These are phyloP conservation scores for Scaptomyza tumidula DNA, from an alignment of 2,888 invertebrate genomes.

Conservation along the genomic window DNA sequence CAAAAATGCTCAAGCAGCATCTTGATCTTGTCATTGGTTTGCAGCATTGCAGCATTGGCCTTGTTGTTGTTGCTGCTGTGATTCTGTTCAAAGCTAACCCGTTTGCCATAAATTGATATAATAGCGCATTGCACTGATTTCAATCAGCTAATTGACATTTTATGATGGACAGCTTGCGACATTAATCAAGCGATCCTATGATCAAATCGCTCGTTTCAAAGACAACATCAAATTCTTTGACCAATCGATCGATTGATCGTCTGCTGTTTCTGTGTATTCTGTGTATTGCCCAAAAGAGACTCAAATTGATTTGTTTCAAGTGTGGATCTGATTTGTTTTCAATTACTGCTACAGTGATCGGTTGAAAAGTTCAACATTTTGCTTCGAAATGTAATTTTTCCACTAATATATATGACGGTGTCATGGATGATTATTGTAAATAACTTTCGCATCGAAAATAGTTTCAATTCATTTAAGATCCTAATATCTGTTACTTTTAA, in stretches of 20 bases:
- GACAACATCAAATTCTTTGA: conserved; percentile 27
- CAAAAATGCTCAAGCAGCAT: conserved; percentile 23
- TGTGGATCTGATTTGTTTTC: background rate
- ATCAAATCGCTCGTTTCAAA: background rate
- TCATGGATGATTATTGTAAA: too few relatives aligned
- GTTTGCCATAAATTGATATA: conserved; percentile 70
- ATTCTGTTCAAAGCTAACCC: conserved; percentile 50
- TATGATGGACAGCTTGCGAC: conserved; percentile 65
- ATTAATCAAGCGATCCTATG: conserved; percentile 29
- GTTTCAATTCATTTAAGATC: too few relatives aligned
- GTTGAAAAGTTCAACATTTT: too few relatives aligned
- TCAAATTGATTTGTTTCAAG: conserved; percentile 31
- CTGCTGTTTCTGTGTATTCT: background rate
- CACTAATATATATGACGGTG: too few relatives aligned
- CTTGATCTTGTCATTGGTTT: conserved; percentile 66
- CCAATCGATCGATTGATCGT: background rate
- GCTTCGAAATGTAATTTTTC: too few relatives aligned
- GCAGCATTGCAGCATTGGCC: conserved; percentile 10
- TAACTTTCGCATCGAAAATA: too few relatives aligned
- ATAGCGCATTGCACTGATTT: conserved; percentile 66
- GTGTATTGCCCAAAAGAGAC: conserved; percentile 26
- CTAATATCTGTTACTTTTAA: too few relatives aligned
- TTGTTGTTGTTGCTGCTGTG: conserved; percentile 3
- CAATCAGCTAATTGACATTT: conserved; percentile 77
- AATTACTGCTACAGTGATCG: background rate